phyloP scores from a whole-genome alignment of 2,888 invertebrate species.

The Tuberolachnus salignus region DNA sequence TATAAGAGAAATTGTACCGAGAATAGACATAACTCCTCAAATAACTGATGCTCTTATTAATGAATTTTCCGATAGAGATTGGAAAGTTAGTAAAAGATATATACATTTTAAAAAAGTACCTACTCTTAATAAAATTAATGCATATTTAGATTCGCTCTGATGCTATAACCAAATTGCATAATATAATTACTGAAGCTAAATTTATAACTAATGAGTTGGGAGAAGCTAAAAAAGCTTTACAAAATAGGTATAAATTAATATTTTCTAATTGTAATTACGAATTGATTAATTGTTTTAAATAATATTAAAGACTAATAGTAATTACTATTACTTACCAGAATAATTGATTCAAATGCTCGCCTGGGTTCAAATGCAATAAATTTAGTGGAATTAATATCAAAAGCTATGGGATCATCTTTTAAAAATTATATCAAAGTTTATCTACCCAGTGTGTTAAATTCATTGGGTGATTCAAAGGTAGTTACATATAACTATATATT shows the following conservation, averaged over 20 bases:
- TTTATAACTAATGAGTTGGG: constrained; percentile 84
- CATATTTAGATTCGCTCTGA: constrained; percentile 70
- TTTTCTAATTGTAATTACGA: too few species aligned
- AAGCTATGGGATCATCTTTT: constrained; percentile 79
- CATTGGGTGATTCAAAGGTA: constrained; percentile 75
- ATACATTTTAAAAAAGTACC: not conserved
- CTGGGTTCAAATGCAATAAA: constrained; percentile 82
- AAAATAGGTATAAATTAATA: constrained; percentile 40
- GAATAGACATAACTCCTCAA: constrained; percentile 80
- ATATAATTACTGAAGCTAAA: constrained; percentile 76
- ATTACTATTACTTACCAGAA: constrained; percentile 65
- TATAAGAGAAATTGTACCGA: constrained; percentile 75
- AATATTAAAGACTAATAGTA: too few species aligned
- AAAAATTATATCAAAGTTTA: constrained; percentile 80
- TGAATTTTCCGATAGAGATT: constrained; percentile 87
- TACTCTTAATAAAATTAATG: constrained; percentile 10
- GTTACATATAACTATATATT: constrained; percentile 55
- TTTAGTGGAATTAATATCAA: constrained; percentile 81
- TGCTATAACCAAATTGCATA: constrained; percentile 74
- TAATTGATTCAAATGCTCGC: constrained; percentile 91
- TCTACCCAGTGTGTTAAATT: constrained; percentile 80
- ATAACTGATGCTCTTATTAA: constrained; percentile 80
- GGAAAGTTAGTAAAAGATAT: constrained; percentile 72
- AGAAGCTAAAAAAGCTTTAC: constrained; percentile 79
- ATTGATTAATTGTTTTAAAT: too few species aligned